Evolutionary conservation across 2,797 vertebrate species (phyloP), one percentile per base, ranked within the genome.

Genomic region (Channa striata): DNA sequence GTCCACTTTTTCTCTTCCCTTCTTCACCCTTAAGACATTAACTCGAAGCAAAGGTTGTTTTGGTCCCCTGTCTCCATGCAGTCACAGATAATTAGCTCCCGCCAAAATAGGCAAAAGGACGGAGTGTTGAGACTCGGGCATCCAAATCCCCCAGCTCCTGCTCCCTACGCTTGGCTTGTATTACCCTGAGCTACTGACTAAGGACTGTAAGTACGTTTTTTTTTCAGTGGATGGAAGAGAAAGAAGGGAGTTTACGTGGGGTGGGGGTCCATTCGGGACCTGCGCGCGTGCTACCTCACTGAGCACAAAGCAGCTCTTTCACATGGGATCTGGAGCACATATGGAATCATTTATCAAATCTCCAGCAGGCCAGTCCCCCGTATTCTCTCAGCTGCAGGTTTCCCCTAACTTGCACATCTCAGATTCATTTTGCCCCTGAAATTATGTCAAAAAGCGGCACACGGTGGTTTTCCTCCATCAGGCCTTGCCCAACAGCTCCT

Each of bases 301-400:
- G 80, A 90, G 84, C 89, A 94, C 93, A 94, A 94, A 93, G 93
- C 92, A 75, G 80, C 82, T 89, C 93, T 93, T 94, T 94, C 89
- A 94, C 89, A 75, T 65, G 88, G 90, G 91, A 93, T 86, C 85
- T 77, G 64, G 87, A 77, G 74, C 91, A 90, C 93, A 94, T 92
- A 83, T 94, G 93, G 93, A 92, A 94, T 72, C 67, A 51, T 92
- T 94, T 92, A 91, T 88, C 65, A 78, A 82, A 85, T 63, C 69
- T 88, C 73, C 75, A 71, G 59, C 75, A 68, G 66, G 59, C 87
- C 81, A 75, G 70, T 59, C 68, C 53, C 62, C 49, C 16, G 8
- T 73, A 59, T 73, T 70, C 72, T 80, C 59, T 47, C 34, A 52
- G 53, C 81, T 75, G 68, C 72, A 85, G 78, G 84, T 87, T 85